phyloP scores from a whole-genome alignment of 2,113 vertebrate genomes.

The Albula goreensis region DNA sequence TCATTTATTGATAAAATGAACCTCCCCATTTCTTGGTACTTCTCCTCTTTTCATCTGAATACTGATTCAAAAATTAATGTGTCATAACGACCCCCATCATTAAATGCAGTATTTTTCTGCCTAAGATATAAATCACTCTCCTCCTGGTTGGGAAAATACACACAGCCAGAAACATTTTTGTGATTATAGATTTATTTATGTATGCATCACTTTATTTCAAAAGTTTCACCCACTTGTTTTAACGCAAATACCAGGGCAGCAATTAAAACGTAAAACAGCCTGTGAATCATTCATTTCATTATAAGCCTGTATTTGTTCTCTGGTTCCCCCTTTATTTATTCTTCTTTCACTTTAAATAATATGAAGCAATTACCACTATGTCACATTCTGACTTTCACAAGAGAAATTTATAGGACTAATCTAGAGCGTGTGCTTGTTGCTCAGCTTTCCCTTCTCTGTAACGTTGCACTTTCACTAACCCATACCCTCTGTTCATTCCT shows the following conservation, averaged over 20 bases:
- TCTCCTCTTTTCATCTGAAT: too few relatives aligned
- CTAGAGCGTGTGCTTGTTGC: not conserved
- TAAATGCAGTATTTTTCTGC: too few relatives aligned
- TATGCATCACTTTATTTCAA: not conserved
- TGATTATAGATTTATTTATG: not conserved
- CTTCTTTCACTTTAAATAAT: conserved; percentile 2
- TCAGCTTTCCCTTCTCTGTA: not conserved
- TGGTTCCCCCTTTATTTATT: not conserved
- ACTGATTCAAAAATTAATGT: too few relatives aligned
- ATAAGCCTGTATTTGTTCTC: not conserved
- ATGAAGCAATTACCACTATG: conserved; percentile 3
- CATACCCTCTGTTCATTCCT: not conserved
- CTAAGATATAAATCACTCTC: too few relatives aligned
- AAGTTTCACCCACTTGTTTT: not conserved
- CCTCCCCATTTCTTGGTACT: too few relatives aligned
- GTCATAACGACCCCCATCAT: too few relatives aligned
- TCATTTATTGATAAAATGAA: too few relatives aligned
- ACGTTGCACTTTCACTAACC: not conserved
- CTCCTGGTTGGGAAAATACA: too few relatives aligned
- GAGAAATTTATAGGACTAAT: conserved; percentile 2
- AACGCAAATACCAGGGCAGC: not conserved
- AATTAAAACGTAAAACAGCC: not conserved
- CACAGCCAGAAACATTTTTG: too few relatives aligned
- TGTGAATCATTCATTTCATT: not conserved
- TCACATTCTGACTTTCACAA: not conserved